Base-by-base conservation (phyloP, 2,888 invertebrate genomes). In the Petrolisthes cinctipes region DNA sequence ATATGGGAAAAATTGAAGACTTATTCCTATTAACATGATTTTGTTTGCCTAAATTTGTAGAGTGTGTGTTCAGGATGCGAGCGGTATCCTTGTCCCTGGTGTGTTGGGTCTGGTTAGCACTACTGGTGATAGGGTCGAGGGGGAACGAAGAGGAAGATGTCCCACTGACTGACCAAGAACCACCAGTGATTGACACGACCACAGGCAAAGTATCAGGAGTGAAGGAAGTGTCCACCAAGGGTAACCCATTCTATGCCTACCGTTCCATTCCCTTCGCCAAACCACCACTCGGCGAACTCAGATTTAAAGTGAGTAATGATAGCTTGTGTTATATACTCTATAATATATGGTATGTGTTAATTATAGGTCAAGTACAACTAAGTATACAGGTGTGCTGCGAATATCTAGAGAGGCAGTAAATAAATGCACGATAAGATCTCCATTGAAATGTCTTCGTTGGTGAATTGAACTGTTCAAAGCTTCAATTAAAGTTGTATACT, bases 221-320 rank as follows among this genome's bases (percentile, higher is more conserved):
- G 7, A 56, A n/a, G 54, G 86, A 89, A 54, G 23, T 37, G 56
- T 86, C 89, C 2, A 68, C 85, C 53, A 82, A 78, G 51, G 89
- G 86, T 23, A 80, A 75, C 0, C 7, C 37, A 0, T 89, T 89
- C 73, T 80, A 80, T n/a, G 79, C 86, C 61, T 89, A 75, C 56
- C 76, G 91, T 71, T 91, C 75, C 11, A 89, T 90, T 17, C 90
- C 91, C 11, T 91, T 86, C 79, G 91, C 89, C 37, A 75, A 89
- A 86, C 86, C 88, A 14, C 91, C 91, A 20, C 73, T 86, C 37
- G 91, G 88, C 23, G 80, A 84, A 4, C 90, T 89, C n/a, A 66
- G 91, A 51, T 90, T 91, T 86, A 91, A 90, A 87, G 89, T 90
- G 14, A 53, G 82, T 82, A 9, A 5, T 78, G 71, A 20, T 11